Evolutionary conservation across 2,113 vertebrate genomes (phyloP).

Genomic region (Bubo scandiacus): DNA sequence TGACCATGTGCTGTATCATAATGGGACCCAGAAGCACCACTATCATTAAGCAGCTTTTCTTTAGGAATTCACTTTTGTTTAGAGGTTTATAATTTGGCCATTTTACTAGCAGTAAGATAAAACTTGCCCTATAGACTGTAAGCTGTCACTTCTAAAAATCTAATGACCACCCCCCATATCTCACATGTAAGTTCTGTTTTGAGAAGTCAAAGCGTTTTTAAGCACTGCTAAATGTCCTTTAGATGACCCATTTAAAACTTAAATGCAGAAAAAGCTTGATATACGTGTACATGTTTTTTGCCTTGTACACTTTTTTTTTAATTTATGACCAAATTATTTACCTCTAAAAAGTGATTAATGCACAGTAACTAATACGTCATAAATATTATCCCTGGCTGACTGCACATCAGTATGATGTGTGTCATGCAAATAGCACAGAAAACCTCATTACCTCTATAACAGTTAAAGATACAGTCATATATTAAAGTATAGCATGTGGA

Average conservation of each 20-base stretch:
- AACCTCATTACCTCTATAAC: background rate
- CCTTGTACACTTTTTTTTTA: background rate
- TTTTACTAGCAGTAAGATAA: background rate
- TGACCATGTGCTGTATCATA: constrained; percentile 59
- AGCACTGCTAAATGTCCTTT: background rate
- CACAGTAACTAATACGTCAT: background rate
- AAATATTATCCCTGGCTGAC: background rate
- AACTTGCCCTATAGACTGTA: background rate
- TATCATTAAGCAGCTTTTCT: constrained; percentile 45
- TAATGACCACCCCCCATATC: background rate
- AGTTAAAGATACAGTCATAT: background rate
- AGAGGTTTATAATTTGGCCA: constrained; percentile 46
- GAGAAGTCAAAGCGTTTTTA: background rate
- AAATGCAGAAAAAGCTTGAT: background rate
- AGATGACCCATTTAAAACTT: background rate
- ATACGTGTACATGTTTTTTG: accelerated
- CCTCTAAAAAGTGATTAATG: constrained; percentile 56
- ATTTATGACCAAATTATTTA: constrained; percentile 58
- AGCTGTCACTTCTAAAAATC: background rate
- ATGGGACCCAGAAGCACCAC: constrained; percentile 59
- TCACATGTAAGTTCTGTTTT: background rate
- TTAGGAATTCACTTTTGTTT: constrained; percentile 18
- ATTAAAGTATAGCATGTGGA: constrained; percentile 1
- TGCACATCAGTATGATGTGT: constrained; percentile 21
- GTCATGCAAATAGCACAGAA: background rate